Evolutionary conservation across 2,888 invertebrate species (phyloP), one percentile per base, ranked within the genome.

Genomic region (Hydrotaea diabolus): DNA sequence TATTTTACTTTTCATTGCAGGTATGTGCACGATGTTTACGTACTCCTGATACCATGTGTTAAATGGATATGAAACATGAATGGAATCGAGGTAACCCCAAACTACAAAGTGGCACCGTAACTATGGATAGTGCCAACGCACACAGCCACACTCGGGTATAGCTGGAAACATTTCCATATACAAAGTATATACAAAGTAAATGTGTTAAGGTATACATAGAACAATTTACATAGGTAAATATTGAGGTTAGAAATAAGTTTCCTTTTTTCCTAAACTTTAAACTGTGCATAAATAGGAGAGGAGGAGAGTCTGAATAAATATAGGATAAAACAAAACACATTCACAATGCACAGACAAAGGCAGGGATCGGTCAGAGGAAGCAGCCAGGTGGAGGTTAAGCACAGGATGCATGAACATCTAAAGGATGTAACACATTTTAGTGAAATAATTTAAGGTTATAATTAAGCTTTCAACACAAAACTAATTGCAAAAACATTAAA

Each of bases 61-160:
- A 75, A 85, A 85, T 85, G 85, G 77, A 43, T 85, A 46, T 80
- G 39, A 82, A 85, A 85, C 82, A 85, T 80, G 85, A 69, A 69
- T 66, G 66, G 66, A 59, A 31, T 31, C 3, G 31, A 7, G 7
- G 31, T 31, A 31, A 26, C 59, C 13, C 57, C 15, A 13, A n/a
- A 23, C 57, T 57, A 11, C 57, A 57, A n/a, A n/a, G n/a, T n/a
- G n/a, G n/a, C n/a, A n/a, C 21, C 13, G n/a, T 53, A 53, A n/a
- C 11, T n/a, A n/a, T n/a, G n/a, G n/a, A n/a, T n/a, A n/a, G n/a
- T n/a, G n/a, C n/a, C n/a, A n/a, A n/a, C n/a, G n/a, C n/a, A n/a
- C n/a, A n/a, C n/a, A n/a, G n/a, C n/a, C 31, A 31, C 31, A 31
- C 31, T 31, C 31, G 7, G 31, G 23, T 53, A 53, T 19, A 53